phyloP scores from a whole-genome alignment of 2,113 vertebrate species.

The Neoarius graeffei region DNA sequence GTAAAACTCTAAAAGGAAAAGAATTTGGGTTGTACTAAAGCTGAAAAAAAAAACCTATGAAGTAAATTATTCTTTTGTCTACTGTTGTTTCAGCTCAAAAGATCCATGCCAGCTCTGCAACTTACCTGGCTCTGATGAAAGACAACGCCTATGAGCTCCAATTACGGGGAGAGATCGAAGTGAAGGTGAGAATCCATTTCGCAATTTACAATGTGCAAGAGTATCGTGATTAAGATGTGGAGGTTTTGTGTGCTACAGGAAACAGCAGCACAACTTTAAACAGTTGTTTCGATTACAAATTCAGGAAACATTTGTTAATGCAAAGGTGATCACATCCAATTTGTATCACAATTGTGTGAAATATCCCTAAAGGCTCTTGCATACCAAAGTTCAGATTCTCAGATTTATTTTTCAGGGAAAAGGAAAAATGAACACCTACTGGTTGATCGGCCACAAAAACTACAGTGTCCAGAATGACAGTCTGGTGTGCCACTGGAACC shows the following conservation, averaged over 20 bases:
- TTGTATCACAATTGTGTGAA: neutral
- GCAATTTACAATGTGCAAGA: neutral
- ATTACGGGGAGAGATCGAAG: conserved; percentile 83
- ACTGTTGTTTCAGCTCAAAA: conserved; percentile 76
- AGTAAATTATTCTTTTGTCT: conserved; percentile 3
- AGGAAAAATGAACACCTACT: conserved; percentile 89
- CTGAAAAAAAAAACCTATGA: neutral
- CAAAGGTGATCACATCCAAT: neutral
- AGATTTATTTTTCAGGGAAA: conserved; percentile 74
- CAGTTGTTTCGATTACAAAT: neutral
- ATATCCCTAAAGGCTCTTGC: neutral
- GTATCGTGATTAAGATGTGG: neutral
- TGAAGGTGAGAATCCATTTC: conserved; percentile 76
- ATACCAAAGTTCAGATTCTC: neutral
- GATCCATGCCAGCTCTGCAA: conserved; percentile 85
- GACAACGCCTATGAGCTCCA: conserved; percentile 85
- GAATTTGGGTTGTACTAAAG: neutral
- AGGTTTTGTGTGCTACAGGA: neutral
- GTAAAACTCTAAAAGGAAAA: neutral
- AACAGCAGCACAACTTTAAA: neutral
- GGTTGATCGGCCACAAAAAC: conserved; percentile 87
- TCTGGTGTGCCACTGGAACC: conserved; percentile 89
- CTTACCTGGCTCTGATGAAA: conserved; percentile 77
- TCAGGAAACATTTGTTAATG: neutral
- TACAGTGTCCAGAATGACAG: conserved; percentile 90